Base-by-base conservation (phyloP, 30 jellyfish, hydroid and myxozoan genomes). In the Morbakka virulenta region DNA sequence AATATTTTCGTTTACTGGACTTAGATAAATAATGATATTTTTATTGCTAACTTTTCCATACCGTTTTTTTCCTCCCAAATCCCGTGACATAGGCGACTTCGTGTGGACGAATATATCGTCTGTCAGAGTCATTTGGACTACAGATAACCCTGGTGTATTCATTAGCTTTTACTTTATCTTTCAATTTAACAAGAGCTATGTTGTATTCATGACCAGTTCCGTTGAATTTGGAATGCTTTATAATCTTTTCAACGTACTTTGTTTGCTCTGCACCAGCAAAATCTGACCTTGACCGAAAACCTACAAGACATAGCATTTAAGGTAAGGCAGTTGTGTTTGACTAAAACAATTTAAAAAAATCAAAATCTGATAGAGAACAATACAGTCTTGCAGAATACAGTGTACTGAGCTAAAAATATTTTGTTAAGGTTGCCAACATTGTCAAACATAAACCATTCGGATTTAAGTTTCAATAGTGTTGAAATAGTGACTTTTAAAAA, bases 121-220 rank as follows among this genome's bases (percentile, higher is more conserved):
- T 22, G 29, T 80, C 92, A 26, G 4, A 80, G 9, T 53, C 79
- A n/a, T 80, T 84, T 0, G 92, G 80, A 34, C 69, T 28, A 64
- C 92, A 80, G 2, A 80, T 31, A 2, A 78, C 32, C 57, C 80
- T 80, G 1, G 92, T 33, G 67, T 80, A 80, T 35, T 69, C 85
- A 32, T 69, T 80, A 32, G 61, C 53, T 20, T 17, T 66, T 14
- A 80, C 79, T 12, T 48, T 32, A 33, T 34, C 62, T 27, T 67
- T 28, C 26, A 80, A 31, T 67, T 80, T 80, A 29, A 80, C 49
- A 35, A 80, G 35, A 14, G 85, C 79, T 0, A 80, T 9, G n/a
- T n/a, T n/a, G n/a, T n/a, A n/a, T 13, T 80, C 33, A 28, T 47
- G 62, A 0, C 64, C 1, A 31, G 35, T 41, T 31, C 76, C 91